Conservation (phyloP, 2,797 vertebrate species). For the Chelidonichthys spinosus region DNA sequence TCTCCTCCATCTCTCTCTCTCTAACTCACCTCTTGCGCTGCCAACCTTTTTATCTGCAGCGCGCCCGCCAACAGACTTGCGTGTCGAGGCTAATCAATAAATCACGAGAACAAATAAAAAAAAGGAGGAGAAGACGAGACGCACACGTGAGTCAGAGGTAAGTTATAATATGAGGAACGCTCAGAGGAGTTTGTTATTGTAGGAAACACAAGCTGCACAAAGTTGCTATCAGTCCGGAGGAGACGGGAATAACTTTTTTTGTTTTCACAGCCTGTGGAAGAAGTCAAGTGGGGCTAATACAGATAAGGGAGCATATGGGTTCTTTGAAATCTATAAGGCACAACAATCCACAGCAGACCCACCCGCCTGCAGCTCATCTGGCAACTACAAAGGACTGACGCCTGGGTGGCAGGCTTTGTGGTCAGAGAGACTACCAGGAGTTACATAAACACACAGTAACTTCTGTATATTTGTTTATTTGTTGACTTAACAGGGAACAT, state of each 20-base stretch:
- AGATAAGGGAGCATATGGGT: conserved; percentile 49
- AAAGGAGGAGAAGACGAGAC: conserved; percentile 21
- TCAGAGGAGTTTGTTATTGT: background rate
- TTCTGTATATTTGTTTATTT: conserved; percentile 21
- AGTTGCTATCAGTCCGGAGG: conserved; percentile 16
- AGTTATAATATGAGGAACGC: conserved; percentile 7
- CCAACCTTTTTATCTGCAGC: conserved; percentile 29
- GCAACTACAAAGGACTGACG: conserved; percentile 34
- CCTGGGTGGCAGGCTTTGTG: conserved; percentile 29
- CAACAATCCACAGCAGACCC: conserved; percentile 43
- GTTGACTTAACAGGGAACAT: background rate
- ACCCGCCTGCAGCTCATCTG: conserved; percentile 52
- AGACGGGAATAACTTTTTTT: conserved; percentile 36
- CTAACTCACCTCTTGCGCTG: conserved; percentile 37
- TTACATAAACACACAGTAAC: conserved; percentile 10
- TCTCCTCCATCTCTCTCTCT: conserved; percentile 51
- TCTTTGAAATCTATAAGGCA: conserved; percentile 43
- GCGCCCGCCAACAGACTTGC: conserved; percentile 26
- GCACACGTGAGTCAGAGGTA: background rate
- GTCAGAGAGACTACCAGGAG: conserved; percentile 7
- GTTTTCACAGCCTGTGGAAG: conserved; percentile 41
- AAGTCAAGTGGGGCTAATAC: conserved; percentile 34
- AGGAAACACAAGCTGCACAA: conserved; percentile 6
- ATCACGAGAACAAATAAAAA: conserved; percentile 52
- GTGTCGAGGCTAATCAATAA: conserved; percentile 59